Evolutionary conservation across 2,888 invertebrate species (phyloP).

Genomic region (Cosmia trapezina): DNA sequence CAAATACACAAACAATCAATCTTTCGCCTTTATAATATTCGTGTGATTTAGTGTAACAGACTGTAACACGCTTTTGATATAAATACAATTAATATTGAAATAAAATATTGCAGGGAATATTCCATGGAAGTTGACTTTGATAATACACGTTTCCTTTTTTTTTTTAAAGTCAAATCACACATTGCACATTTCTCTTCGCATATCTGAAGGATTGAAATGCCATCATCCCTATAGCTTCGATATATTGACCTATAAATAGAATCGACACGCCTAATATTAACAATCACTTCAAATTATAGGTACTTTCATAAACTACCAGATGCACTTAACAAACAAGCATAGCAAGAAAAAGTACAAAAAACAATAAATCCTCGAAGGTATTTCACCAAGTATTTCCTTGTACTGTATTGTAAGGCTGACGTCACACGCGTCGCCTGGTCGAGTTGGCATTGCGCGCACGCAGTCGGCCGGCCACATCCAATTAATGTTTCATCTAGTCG

Average conservation of each 20-base stretch:
- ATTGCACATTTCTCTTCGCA: neutral
- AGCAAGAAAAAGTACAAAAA: neutral
- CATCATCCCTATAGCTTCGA: too few species aligned
- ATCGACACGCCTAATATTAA: neutral
- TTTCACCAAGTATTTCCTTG: conserved; percentile 50
- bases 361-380: conserved; percentile 31
- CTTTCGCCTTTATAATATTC: too few species aligned
- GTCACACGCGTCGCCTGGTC: conserved; percentile 44
- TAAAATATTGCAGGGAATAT: neutral
- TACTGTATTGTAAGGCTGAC: conserved; percentile 38
- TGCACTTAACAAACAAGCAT: neutral
- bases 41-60: neutral
- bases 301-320: conserved; percentile 10
- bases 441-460: conserved; percentile 65
- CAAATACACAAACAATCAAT: too few species aligned
- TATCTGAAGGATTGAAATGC: neutral
- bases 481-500: conserved; percentile 74
- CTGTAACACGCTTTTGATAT: neutral
- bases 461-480: conserved; percentile 69
- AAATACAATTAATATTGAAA: neutral
- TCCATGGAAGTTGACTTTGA: neutral
- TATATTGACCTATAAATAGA: neutral
- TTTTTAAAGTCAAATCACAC: neutral
- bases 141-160: neutral
- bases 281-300: neutral